Evolutionary conservation across 2,888 invertebrate species (phyloP).

Genomic region (Smittia aterrima): DNA sequence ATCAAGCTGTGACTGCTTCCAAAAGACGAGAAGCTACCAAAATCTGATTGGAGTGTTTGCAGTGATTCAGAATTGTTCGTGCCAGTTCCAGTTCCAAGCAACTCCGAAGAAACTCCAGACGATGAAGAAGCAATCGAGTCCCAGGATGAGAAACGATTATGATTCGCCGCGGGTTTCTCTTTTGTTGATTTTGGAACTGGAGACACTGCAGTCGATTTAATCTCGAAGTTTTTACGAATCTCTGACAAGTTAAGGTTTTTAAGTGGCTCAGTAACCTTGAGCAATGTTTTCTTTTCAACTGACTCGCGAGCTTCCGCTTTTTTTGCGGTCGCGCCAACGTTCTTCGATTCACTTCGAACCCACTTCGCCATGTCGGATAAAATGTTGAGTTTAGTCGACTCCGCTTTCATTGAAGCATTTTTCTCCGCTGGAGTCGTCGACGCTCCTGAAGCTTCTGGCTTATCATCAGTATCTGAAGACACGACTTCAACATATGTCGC

Average conservation of each 20-base stretch:
- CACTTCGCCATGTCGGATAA: slow-evolving; percentile 48
- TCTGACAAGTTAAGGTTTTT: slow-evolving; percentile 45
- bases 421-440: not conserved
- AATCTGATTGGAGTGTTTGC: slow-evolving; percentile 53
- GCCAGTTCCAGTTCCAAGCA: slow-evolving; percentile 35
- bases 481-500: slow-evolving; percentile 52
- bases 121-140: slow-evolving; percentile 54
- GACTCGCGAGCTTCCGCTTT: slow-evolving; percentile 43
- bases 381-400: not conserved
- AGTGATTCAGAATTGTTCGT: slow-evolving; percentile 48
- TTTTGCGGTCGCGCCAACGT: slow-evolving; percentile 43
- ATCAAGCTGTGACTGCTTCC: slow-evolving; percentile 55
- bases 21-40: slow-evolving; percentile 54
- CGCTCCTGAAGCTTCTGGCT: not conserved
- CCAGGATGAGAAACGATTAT: slow-evolving; percentile 53
- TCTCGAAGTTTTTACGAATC: slow-evolving; percentile 53
- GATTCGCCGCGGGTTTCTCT: slow-evolving; percentile 46
- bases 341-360: slow-evolving; percentile 49
- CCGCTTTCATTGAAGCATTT: slow-evolving; percentile 43
- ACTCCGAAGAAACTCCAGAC: slow-evolving; percentile 50
- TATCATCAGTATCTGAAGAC: slow-evolving; percentile 54
- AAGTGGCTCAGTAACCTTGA: slow-evolving; percentile 15
- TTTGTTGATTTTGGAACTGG: slow-evolving; percentile 38
- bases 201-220: not conserved
- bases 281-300: not conserved